Evolutionary conservation across 2,797 vertebrate genomes (phyloP).

Genomic region (Petrocephalus schoutedeni): DNA sequence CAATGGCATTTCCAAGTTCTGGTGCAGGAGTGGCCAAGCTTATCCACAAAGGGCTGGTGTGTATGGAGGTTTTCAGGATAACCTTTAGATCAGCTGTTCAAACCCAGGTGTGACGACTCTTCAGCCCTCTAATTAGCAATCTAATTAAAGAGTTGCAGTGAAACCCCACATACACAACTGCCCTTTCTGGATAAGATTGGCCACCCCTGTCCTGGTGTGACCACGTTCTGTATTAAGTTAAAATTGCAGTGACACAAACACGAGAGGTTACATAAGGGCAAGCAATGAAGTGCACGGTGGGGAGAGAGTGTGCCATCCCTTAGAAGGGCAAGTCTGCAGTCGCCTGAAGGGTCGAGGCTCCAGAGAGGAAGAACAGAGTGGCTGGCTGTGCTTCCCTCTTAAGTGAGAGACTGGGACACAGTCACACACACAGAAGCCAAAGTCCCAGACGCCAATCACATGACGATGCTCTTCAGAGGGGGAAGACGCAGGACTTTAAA

Average conservation of each 20-base stretch:
- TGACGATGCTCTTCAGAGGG: too few species aligned
- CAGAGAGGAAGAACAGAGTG: background rate
- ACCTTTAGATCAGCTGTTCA: too few species aligned
- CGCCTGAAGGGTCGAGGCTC: constrained; percentile 14
- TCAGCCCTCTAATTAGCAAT: too few species aligned
- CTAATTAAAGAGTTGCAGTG: too few species aligned
- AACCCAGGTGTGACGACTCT: too few species aligned
- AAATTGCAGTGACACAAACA: background rate
- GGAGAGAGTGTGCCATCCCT: background rate
- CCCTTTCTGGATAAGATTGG: too few species aligned
- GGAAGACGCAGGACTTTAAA: background rate
- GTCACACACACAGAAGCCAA: background rate
- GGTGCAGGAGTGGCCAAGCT: background rate
- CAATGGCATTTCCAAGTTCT: background rate
- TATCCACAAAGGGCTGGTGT: too few species aligned
- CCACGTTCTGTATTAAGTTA: background rate
- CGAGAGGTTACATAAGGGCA: background rate
- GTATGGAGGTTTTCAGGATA: too few species aligned
- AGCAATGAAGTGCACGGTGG: background rate
- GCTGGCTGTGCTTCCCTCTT: background rate
- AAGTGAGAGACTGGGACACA: background rate
- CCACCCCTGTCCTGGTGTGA: background rate
- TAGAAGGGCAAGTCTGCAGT: background rate
- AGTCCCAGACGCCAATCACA: background rate
- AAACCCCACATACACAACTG: too few species aligned